A percentile compares a stretch with the other conserved stretches of the same genome.
These are phyloP conservation scores for Marasmarcha lunaedactyla DNA, from an alignment of 2,888 invertebrate species.

Conservation along the genomic window DNA sequence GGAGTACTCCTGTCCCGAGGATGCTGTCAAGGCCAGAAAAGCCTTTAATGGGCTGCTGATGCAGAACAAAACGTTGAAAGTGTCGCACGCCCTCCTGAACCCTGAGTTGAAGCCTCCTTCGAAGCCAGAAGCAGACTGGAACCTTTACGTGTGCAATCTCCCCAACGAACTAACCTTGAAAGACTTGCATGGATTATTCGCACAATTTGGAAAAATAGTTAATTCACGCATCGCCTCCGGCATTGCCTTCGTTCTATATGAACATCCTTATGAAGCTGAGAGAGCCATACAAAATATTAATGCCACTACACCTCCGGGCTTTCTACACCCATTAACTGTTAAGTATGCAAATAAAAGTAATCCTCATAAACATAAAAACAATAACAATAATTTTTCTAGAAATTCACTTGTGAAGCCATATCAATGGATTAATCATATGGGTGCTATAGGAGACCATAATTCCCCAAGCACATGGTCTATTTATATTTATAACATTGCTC, in stretches of 20 bases:
- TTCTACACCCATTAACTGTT: slow-evolving; percentile 67
- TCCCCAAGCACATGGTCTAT: slow-evolving; percentile 67
- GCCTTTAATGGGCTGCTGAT: slow-evolving; percentile 65
- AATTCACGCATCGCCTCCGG: slow-evolving; percentile 68
- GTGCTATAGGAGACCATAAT: slow-evolving; percentile 58
- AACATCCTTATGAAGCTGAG: slow-evolving; percentile 64
- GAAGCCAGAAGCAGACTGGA: slow-evolving; percentile 69
- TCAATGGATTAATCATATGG: slow-evolving; percentile 66
- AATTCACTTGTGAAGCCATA: slow-evolving; percentile 56
- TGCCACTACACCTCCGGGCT: slow-evolving; percentile 61
- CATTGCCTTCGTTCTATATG: slow-evolving; percentile 66
- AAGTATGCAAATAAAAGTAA: slow-evolving; percentile 71
- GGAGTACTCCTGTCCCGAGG: slow-evolving; percentile 63
- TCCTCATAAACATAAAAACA: slow-evolving; percentile 63
- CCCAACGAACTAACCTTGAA: slow-evolving; percentile 69
- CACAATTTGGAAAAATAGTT: slow-evolving; percentile 69
- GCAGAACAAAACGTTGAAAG: slow-evolving; percentile 69
- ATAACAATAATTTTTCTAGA: slow-evolving; percentile 61
- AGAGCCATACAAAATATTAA: slow-evolving; percentile 62
- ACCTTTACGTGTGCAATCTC: slow-evolving; percentile 69
- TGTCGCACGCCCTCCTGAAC: slow-evolving; percentile 62
- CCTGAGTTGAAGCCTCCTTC: slow-evolving; percentile 62
- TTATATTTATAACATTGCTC: slow-evolving; percentile 66
- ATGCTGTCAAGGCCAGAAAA: slow-evolving; percentile 63
- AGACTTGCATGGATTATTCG: slow-evolving; percentile 66